Evolutionary conservation across 2,113 vertebrate genomes (phyloP).

Genomic region (Lutjanus erythropterus): DNA sequence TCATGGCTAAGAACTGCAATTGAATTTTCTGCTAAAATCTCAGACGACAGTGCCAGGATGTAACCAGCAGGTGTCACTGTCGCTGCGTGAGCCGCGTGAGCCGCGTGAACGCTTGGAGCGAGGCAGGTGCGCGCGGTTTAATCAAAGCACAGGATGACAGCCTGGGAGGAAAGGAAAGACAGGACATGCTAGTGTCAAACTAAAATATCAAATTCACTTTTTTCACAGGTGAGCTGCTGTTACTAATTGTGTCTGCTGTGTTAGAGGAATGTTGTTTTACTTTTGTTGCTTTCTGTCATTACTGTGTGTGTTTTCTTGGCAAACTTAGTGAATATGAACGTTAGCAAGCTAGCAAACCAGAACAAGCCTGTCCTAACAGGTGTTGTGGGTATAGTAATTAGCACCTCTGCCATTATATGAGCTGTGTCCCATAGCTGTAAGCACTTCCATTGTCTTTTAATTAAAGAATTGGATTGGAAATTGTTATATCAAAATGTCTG

Average conservation of each 20-base stretch:
- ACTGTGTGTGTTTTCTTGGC: background rate
- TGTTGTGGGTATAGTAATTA: too few species aligned
- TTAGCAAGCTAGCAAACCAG: background rate
- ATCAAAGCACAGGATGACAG: background rate
- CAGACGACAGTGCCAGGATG: background rate
- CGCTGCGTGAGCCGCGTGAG: background rate
- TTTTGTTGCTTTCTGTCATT: background rate
- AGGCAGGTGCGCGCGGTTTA: too few species aligned
- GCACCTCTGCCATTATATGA: too few species aligned
- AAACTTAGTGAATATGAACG: background rate
- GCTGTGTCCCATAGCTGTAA: too few species aligned
- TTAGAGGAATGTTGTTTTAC: background rate
- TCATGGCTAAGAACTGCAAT: too few species aligned
- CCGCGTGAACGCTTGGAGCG: too few species aligned
- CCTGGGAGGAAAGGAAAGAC: background rate
- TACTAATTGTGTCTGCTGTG: background rate
- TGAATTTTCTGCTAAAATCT: too few species aligned
- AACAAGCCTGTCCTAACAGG: background rate
- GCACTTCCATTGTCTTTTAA: too few species aligned
- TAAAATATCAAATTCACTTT: too few species aligned
- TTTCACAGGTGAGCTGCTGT: constrained; percentile 4
- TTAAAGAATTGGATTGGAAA: too few species aligned
- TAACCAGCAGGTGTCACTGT: constrained; percentile 2
- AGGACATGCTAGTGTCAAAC: background rate
- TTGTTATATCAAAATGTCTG: background rate